Evolutionary conservation across 2,113 vertebrate species (phyloP).

Genomic region (Steatornis caripensis): DNA sequence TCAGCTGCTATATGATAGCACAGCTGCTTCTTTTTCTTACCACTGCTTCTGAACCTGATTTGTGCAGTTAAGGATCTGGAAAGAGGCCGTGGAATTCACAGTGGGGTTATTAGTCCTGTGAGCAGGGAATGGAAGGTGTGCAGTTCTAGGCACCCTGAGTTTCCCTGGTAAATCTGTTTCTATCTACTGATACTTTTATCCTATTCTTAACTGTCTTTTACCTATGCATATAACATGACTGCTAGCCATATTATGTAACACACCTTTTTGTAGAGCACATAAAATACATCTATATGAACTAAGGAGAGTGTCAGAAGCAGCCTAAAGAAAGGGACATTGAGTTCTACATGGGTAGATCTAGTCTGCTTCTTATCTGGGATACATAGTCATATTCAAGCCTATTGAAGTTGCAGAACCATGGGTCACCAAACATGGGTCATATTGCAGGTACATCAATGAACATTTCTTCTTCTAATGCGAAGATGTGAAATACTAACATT

Average conservation of each 20-base stretch:
- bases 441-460: not conserved
- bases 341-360: not conserved
- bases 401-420: not conserved
- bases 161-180: not conserved
- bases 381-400: not conserved
- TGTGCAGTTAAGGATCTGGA: not conserved
- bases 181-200: not conserved
- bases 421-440: not conserved
- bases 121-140: not conserved
- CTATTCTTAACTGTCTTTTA: not conserved
- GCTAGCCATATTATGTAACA: rapidly evolving
- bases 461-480: not conserved
- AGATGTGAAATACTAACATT: not conserved
- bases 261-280: not conserved
- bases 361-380: not conserved
- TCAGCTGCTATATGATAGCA: not conserved
- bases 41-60: not conserved
- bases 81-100: not conserved
- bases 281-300: not conserved
- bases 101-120: not conserved
- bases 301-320: not conserved
- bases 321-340: not conserved
- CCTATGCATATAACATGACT: not conserved
- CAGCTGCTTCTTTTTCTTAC: not conserved
- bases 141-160: not conserved